Base-by-base conservation (phyloP, 2,113 vertebrate species). In the Chaetorhynchus papuensis region DNA sequence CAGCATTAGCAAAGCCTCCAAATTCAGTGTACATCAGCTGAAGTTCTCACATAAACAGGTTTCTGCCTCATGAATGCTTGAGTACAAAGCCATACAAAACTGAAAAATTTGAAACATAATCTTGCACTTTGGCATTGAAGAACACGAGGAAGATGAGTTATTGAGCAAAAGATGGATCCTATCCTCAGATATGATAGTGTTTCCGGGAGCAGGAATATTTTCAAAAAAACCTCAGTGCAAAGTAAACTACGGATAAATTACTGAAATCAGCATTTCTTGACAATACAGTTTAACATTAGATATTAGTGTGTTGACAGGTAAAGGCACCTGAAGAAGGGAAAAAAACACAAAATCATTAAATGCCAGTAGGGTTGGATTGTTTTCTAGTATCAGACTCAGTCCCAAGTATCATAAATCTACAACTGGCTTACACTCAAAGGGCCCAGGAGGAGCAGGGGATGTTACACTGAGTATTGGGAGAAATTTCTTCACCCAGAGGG, bases 51-150 rank as follows among this genome's bases (percentile, higher is more conserved):
- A 83, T 72, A 85, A 96, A 57, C 44, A 79, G 8, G 18, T 93
- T 95, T 94, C 57, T 94, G 49, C 42, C 61, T 93, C 33, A 33
- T 76, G 82, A 95, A 89, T 79, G 16, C 21, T 64, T 82, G 33
- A 85, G 27, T 79, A 47, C 28, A 82, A 44, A 91, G 24, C 11
- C 4, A 1, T 57, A 85, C 7, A 71, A 71, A 83, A 64, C 20
- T 33, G 21, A 91, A 56, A 68, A 26, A 53, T 71, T 66, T 79
- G 15, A 91, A 83, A 65, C 7, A 45, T 14, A 47, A 37, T 78
- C 52, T 52, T 66, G 14, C 22, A 31, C 22, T 87, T 24, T 20
- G 35, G 4, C 18, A 23, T 12, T 75, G 44, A 82, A 0, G 2
- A 87, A 79, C 0, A 13, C 70, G 47, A 53, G 4, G 26, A 7